These are phyloP conservation scores for Pardosa pseudoannulata DNA, from an alignment of 2,888 invertebrate genomes.

Conservation along the genomic window DNA sequence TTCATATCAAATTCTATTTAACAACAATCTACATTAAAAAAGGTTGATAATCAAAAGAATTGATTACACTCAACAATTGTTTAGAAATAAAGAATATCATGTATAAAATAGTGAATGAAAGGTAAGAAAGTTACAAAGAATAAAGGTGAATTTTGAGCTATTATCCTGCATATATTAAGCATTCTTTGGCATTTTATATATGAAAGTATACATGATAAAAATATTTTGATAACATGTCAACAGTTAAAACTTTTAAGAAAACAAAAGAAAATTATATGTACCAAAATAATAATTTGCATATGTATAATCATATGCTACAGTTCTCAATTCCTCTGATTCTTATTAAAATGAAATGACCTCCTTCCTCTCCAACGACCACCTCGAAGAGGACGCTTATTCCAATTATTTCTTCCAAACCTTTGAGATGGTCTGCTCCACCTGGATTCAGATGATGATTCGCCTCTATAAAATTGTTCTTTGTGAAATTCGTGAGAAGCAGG, in stretches of 20 bases:
- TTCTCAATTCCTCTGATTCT: constrained; percentile 33
- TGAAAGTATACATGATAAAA: neutral
- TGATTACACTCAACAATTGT: no score
- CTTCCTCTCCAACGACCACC: constrained; percentile 23
- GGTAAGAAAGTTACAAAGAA: no score
- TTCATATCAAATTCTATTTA: no score
- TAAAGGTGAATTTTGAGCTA: no score
- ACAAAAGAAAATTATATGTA: neutral
- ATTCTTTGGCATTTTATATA: neutral
- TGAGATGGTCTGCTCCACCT: constrained; percentile 13
- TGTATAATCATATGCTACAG: neutral
- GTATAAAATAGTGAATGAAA: no score
- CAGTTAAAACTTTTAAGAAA: neutral
- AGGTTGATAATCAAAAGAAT: no score
- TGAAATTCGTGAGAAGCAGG: constrained; percentile 21
- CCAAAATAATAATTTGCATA: neutral
- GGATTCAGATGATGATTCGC: neutral
- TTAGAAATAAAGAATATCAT: no score
- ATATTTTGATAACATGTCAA: neutral
- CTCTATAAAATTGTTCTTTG: constrained; percentile 24
- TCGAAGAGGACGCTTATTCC: constrained; percentile 15
- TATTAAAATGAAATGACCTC: constrained; percentile 28
- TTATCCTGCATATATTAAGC: neutral
- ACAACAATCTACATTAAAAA: no score
- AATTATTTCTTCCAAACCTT: constrained; percentile 8